Conservation (phyloP, 2,888 invertebrate species). For the Tinea trinotella region DNA sequence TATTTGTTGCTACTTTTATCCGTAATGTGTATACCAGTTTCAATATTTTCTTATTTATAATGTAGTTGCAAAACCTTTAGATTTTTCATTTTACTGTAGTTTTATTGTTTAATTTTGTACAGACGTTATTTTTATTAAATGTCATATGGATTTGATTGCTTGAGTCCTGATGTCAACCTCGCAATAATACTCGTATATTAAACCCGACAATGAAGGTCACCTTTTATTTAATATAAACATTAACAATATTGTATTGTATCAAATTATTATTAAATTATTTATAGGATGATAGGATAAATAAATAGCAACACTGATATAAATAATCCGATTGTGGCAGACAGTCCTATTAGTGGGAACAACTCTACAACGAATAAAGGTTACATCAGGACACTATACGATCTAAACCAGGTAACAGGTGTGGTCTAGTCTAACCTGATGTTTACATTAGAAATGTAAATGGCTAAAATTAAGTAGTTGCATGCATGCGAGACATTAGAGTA, state of each 20-base stretch:
- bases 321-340: no score
- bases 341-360: not conserved
- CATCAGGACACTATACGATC: constrained; percentile 26
- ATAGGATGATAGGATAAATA: no score
- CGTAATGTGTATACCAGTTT: constrained; percentile 24
- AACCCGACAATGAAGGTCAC: no score
- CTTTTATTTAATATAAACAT: no score
- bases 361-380: not conserved
- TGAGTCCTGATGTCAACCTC: not conserved
- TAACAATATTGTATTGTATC: no score
- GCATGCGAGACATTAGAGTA: constrained; percentile 33
- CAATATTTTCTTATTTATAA: not conserved
- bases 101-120: not conserved
- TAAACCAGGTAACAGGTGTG: not conserved
- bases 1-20: constrained; percentile 20
- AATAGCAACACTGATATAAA: no score
- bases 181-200: no score
- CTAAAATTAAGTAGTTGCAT: constrained; percentile 34
- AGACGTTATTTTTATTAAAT: not conserved
- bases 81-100: not conserved
- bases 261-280: no score
- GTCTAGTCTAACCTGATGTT: not conserved
- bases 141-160: not conserved
- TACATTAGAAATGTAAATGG: not conserved
- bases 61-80: not conserved